Conservation (phyloP, 2,113 vertebrate genomes). For the Mus spicilegus region DNA sequence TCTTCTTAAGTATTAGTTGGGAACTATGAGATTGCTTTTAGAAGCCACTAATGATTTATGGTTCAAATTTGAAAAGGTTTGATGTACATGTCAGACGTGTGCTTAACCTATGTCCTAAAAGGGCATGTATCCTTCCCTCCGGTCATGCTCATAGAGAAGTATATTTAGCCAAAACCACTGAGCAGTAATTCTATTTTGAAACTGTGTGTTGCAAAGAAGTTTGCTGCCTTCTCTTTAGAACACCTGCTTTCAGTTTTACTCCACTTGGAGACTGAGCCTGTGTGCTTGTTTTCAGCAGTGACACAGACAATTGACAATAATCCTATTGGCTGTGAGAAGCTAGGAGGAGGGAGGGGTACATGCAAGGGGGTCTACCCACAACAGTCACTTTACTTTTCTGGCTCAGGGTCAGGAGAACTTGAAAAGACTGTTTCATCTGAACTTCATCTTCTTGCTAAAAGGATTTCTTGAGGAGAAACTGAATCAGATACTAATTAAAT, state of each 20-base stretch:
- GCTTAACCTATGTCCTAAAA: background rate
- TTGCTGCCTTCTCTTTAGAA: background rate
- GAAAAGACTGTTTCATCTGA: background rate
- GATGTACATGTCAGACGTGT: no score
- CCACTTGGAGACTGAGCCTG: background rate
- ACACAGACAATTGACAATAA: no score
- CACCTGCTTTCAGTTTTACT: background rate
- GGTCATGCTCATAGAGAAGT: background rate
- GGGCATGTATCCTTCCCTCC: background rate
- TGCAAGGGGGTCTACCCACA: background rate
- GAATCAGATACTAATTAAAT: slow-evolving; percentile 76
- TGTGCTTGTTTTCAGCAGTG: background rate
- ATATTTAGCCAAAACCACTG: background rate
- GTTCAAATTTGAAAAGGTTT: background rate
- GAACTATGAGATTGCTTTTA: background rate
- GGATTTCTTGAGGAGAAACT: slow-evolving; percentile 56
- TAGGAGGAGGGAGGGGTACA: background rate
- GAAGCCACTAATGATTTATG: background rate
- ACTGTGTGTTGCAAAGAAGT: background rate
- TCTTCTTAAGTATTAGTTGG: background rate
- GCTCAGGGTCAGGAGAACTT: background rate
- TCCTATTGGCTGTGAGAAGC: background rate
- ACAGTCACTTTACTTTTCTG: background rate
- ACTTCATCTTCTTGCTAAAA: background rate
- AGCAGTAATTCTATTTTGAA: background rate